Percentiles rank a stretch among this genome's conserved stretches.
phyloP scores from a whole-genome alignment of 2,888 invertebrate species.

The Congeria kusceri region DNA sequence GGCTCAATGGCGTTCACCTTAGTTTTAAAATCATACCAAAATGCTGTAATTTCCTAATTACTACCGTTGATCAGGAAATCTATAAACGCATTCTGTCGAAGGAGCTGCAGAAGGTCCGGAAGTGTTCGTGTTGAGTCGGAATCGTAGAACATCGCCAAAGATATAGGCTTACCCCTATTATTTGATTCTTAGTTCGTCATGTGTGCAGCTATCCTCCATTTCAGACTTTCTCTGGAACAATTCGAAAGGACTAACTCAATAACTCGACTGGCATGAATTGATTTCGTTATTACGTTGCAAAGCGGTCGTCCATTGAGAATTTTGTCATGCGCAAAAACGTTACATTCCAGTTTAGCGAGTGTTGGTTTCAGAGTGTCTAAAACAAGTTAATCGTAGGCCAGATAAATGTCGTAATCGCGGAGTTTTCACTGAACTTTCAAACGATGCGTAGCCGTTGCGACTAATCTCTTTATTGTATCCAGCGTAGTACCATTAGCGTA shows the following conservation, averaged over 20 bases:
- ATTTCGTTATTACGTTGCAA: neutral
- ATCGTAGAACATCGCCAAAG: neutral
- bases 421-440: neutral
- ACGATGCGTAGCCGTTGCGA: neutral
- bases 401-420: conserved; percentile 15
- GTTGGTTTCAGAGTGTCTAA: conserved; percentile 4
- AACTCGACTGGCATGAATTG: conserved; percentile 1
- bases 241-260: conserved; percentile 1
- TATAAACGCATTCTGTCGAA: neutral
- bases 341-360: neutral
- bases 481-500: conserved; percentile 50
- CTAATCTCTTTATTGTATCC: neutral
- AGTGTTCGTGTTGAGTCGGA: neutral
- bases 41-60: neutral
- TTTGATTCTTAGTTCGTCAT: conserved; percentile 6
- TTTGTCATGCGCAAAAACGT: neutral
- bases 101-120: neutral
- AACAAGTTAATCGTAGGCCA: conserved; percentile 7
- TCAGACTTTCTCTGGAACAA: neutral
- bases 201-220: neutral
- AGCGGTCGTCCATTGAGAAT: neutral
- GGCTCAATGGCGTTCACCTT: too few species aligned
- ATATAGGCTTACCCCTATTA: neutral
- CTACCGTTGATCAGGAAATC: neutral
- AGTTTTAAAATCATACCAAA: neutral